Evolutionary conservation across 1,140 invertebrate species (phyloP).

Genomic region (Drosophila teissieri): DNA sequence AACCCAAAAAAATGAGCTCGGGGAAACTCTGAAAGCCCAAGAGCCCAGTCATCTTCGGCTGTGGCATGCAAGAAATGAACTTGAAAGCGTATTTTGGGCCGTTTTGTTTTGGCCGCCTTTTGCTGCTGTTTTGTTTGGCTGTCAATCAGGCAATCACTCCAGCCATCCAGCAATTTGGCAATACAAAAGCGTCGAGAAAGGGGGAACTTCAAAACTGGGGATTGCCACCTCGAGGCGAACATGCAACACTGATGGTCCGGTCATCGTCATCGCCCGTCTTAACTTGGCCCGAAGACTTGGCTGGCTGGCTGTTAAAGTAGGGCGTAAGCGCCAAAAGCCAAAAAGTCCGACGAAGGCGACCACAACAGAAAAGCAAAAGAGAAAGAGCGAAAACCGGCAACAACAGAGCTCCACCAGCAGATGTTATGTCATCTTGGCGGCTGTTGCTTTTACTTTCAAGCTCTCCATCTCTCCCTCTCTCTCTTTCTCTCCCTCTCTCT

Average conservation of each 20-base stretch:
- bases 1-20: not conserved
- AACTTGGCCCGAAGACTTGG: conserved; percentile 20
- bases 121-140: conserved; percentile 9
- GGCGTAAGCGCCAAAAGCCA: conserved; percentile 49
- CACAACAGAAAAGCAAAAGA: conserved; percentile 29
- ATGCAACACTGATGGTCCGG: conserved; percentile 37
- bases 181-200: conserved; percentile 8
- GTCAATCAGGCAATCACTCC: conserved; percentile 35
- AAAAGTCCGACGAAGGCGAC: conserved; percentile 25
- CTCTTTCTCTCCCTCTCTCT: too few species aligned
- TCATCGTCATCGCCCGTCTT: conserved; percentile 6
- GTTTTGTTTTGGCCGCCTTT: conserved; percentile 27
- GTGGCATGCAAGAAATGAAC: conserved; percentile 34
- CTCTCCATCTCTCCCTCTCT: not conserved
- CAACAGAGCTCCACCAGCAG: conserved; percentile 17
- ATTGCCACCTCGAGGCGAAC: conserved; percentile 20
- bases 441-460: conserved; percentile 47
- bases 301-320: conserved; percentile 44
- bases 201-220: conserved; percentile 4
- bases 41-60: conserved; percentile 27
- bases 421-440: conserved; percentile 39
- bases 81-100: conserved; percentile 39
- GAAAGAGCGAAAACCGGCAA: conserved; percentile 22
- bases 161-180: conserved; percentile 45
- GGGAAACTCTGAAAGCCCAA: conserved; percentile 24